Evolutionary conservation across 2,113 vertebrate genomes (phyloP).

Genomic region (Onychostruthus taczanowskii): DNA sequence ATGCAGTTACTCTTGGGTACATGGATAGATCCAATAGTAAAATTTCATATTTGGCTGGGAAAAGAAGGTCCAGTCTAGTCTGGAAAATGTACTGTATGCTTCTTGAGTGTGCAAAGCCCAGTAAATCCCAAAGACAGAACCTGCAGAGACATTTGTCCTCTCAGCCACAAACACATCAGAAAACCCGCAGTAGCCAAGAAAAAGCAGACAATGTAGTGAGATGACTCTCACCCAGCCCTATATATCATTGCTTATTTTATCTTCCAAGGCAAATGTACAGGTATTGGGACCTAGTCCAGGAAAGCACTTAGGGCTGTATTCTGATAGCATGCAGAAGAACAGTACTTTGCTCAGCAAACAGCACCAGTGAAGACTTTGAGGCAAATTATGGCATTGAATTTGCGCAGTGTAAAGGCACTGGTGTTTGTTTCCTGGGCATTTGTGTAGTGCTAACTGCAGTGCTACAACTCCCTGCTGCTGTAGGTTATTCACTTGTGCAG

Average conservation of each 20-base stretch:
- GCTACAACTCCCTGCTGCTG: background rate
- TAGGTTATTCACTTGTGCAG: background rate
- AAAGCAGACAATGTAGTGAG: conserved; percentile 44
- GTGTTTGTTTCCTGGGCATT: background rate
- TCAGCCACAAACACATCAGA: background rate
- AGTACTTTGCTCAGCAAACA: background rate
- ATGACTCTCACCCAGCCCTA: conserved; percentile 31
- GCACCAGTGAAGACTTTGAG: background rate
- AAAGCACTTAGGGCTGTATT: conserved; percentile 51
- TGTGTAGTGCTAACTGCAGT: background rate
- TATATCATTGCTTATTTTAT: conserved; percentile 51
- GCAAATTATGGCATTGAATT: background rate
- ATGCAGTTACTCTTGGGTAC: background rate
- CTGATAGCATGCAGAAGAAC: background rate
- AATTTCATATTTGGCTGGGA: background rate
- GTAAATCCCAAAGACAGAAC: background rate
- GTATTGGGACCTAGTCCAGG: conserved; percentile 50
- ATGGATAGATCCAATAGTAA: background rate
- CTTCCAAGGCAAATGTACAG: conserved; percentile 24
- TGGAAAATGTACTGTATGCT: background rate
- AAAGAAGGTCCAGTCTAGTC: background rate
- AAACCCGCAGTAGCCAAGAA: conserved; percentile 39
- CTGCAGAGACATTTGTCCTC: background rate
- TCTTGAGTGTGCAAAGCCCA: background rate
- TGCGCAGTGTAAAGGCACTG: background rate